These are phyloP conservation scores for Magallana nippona DNA, from an alignment of 2,888 invertebrate genomes.

Conservation along the genomic window DNA sequence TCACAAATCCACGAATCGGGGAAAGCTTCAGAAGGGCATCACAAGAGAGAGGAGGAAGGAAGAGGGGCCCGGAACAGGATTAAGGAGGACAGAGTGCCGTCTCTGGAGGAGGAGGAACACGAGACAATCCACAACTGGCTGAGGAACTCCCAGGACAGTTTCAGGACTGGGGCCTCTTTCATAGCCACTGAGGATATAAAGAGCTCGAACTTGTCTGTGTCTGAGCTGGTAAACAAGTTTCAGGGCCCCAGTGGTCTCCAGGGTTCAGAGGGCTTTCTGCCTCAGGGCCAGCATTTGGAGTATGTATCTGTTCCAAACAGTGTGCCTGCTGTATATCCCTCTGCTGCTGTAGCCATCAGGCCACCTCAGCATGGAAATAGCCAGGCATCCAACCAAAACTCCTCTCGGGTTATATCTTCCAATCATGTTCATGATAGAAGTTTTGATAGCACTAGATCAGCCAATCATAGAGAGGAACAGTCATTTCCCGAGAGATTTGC, in stretches of 20 bases:
- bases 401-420: background rate
- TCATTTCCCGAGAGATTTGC: conserved; percentile 9
- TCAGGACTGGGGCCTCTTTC: background rate
- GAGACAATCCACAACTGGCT: conserved; percentile 23
- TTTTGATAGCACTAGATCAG: conserved; percentile 28
- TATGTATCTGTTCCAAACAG: conserved; percentile 2
- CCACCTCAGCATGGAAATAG: conserved; percentile 61
- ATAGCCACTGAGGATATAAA: background rate
- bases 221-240: background rate
- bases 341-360: conserved; percentile 60
- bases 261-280: background rate
- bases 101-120: background rate
- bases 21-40: background rate
- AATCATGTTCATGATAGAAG: conserved; percentile 25
- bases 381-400: background rate
- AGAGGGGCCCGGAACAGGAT: background rate
- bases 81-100: background rate
- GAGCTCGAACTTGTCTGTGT: conserved; percentile 13
- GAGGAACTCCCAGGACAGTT: conserved; percentile 5
- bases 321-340: conserved; percentile 38
- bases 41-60: background rate
- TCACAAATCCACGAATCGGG: background rate
- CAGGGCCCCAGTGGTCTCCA: background rate
- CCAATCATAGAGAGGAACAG: conserved; percentile 27
- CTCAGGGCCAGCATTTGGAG: background rate